Percentiles rank a stretch among this genome's conserved stretches.
Conservation (phyloP, 2,797 vertebrate genomes). For the Galagoides demidoff region DNA sequence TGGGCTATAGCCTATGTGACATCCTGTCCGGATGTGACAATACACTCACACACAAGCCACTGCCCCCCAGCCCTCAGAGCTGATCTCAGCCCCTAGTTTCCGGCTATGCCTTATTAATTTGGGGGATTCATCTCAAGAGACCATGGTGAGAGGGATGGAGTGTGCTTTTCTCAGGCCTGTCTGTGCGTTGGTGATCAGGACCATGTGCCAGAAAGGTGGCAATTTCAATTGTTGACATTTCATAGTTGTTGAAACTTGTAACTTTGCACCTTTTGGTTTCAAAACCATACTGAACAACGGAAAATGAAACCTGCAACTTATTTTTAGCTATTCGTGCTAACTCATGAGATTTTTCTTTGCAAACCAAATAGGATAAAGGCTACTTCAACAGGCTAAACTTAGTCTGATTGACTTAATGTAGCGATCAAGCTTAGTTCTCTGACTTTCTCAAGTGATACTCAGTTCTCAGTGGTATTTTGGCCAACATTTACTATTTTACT, state of each 20-base stretch:
- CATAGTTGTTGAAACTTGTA: slow-evolving; percentile 9
- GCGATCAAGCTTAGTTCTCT: neutral
- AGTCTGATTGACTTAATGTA: slow-evolving; percentile 53
- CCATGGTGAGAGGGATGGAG: neutral
- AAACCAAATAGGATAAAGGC: slow-evolving; percentile 64
- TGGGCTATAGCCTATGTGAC: neutral
- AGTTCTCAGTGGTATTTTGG: slow-evolving; percentile 18
- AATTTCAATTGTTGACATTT: neutral
- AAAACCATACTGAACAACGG: slow-evolving; percentile 60
- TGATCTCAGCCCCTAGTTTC: slow-evolving; percentile 17
- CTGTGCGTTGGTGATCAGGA: neutral
- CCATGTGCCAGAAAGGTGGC: neutral
- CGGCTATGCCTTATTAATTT: neutral
- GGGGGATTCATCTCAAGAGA: neutral
- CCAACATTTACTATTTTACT: slow-evolving; percentile 48
- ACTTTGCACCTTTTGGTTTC: slow-evolving; percentile 72
- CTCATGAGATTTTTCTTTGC: slow-evolving; percentile 75
- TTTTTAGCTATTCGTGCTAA: slow-evolving; percentile 78
- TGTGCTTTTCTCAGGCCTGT: neutral
- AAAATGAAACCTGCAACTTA: slow-evolving; percentile 79
- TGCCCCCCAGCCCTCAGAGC: neutral
- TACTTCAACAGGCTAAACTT: slow-evolving; percentile 53
- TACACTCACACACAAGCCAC: neutral
- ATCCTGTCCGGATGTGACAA: slow-evolving; percentile 49
- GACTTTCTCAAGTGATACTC: neutral